A percentile compares a stretch with the other conserved stretches of the same genome.
Evolutionary conservation across 2,797 vertebrate species (phyloP).

Genomic region (Australoheros facetus): DNA sequence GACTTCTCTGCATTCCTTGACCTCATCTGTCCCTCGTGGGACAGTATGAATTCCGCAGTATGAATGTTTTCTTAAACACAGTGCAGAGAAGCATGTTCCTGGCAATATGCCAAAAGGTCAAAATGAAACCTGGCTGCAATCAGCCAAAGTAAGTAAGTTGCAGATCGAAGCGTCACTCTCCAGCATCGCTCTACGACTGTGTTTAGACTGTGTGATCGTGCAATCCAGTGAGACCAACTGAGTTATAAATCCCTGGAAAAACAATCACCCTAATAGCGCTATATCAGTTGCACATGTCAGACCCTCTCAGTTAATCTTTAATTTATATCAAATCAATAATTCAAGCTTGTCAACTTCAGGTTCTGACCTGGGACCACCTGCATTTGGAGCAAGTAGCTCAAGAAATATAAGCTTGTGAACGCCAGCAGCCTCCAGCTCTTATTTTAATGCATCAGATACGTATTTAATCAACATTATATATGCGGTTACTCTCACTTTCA

Average conservation of each 20-base stretch:
- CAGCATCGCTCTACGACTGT: neutral
- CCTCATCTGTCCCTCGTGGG: neutral
- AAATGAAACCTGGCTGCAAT: neutral
- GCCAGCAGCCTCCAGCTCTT: neutral
- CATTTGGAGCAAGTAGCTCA: neutral
- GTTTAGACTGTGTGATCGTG: neutral
- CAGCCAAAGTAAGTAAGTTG: neutral
- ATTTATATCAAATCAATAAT: slow-evolving; percentile 13
- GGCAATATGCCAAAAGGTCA: neutral
- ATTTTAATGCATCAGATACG: neutral
- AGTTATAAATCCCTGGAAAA: neutral
- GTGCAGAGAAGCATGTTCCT: neutral
- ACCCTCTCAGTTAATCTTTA: neutral
- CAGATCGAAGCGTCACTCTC: neutral
- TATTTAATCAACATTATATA: neutral
- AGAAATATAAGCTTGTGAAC: neutral
- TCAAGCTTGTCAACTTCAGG: neutral
- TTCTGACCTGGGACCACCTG: neutral
- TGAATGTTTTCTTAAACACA: neutral
- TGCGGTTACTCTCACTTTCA: neutral
- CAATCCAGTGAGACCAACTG: neutral
- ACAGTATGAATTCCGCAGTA: neutral
- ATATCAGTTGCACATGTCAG: neutral
- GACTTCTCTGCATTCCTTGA: neutral
- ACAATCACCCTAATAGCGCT: neutral